Conservation (phyloP, 2,797 vertebrate genomes). For the Balearica regulorum region DNA sequence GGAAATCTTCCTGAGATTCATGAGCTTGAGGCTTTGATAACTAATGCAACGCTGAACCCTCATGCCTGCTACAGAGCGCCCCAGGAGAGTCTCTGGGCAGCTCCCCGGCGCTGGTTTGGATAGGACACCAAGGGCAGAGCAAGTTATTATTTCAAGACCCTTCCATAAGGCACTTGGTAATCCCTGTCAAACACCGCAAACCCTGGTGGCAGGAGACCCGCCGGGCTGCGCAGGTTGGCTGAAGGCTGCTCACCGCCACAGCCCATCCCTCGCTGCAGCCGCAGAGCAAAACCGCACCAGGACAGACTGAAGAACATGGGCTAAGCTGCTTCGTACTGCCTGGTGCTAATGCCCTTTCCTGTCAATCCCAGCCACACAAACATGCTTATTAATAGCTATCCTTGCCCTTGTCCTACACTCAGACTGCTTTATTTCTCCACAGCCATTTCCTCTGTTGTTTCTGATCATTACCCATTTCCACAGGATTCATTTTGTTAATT, state of each 20-base stretch:
- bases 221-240: not conserved
- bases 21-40: conserved; percentile 14
- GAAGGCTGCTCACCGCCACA: not conserved
- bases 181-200: not conserved
- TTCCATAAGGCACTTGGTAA: not conserved
- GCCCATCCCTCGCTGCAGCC: not conserved
- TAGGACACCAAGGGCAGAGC: not conserved
- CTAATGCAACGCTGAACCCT: not conserved
- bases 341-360: not conserved
- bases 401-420: not conserved
- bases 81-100: not conserved
- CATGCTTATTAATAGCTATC: not conserved
- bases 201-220: not conserved
- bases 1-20: conserved; percentile 21
- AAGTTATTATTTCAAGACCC: not conserved
- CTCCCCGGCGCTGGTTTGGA: not conserved
- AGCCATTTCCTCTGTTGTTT: not conserved
- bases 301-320: not conserved
- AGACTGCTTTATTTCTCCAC: not conserved
- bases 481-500: not conserved
- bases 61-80: not conserved
- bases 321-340: not conserved
- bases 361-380: not conserved
- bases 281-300: not conserved
- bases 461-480: not conserved